These are phyloP conservation scores for Chymomyza procnemis DNA, from an alignment of 2,888 invertebrate species.

Conservation along the genomic window DNA sequence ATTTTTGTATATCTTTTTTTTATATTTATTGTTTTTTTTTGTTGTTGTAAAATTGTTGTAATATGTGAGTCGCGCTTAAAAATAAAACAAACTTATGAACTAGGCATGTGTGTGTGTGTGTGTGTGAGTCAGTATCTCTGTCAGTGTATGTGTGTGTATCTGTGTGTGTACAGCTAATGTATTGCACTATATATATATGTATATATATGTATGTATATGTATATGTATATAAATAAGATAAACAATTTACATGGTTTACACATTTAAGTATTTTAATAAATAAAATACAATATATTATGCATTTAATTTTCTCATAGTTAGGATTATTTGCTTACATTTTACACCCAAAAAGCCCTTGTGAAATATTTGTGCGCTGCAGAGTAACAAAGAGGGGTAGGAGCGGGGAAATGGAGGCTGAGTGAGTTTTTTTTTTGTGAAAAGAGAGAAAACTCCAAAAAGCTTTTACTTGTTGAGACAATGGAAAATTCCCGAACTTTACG, in stretches of 20 bases:
- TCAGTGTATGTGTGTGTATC: constrained; percentile 24
- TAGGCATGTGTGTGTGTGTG: constrained; percentile 41
- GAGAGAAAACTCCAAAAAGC: neutral
- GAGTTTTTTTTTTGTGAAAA: neutral
- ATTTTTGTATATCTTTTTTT: neutral
- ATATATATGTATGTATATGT: constrained; percentile 37
- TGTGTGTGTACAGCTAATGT: constrained; percentile 51
- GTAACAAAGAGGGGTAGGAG: neutral
- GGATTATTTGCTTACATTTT: constrained; percentile 10
- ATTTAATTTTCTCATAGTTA: neutral
- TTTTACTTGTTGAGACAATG: constrained; percentile 9
- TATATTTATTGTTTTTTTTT: no score
- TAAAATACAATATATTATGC: neutral
- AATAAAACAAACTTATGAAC: constrained; percentile 57
- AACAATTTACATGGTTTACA: constrained; percentile 59
- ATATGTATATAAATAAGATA: constrained; percentile 43
- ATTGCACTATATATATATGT: constrained; percentile 57
- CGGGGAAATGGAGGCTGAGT: constrained; percentile 3
- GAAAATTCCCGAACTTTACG: neutral
- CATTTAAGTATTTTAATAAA: constrained; percentile 1
- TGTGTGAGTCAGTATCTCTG: constrained; percentile 22
- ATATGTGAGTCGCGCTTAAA: constrained; percentile 24
- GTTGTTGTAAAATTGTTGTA: neutral
- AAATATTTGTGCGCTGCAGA: constrained; percentile 3
- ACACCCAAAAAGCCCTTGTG: constrained; percentile 30